Percentiles rank a stretch among this genome's conserved stretches.
phyloP scores from a whole-genome alignment of 2,113 vertebrate genomes.

The Caranx ignobilis region DNA sequence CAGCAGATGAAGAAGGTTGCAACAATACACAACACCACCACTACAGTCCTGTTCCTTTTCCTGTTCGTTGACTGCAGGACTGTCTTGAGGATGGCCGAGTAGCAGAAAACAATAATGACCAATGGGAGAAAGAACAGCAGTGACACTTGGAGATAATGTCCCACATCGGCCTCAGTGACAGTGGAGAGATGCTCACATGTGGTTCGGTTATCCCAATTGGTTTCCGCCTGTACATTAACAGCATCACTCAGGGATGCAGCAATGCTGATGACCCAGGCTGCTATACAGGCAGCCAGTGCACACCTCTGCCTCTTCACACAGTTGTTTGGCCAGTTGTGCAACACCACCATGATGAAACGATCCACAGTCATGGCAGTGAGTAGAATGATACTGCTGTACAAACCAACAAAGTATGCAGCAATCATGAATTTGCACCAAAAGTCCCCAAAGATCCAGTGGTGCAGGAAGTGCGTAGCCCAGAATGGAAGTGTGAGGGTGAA shows the following conservation, averaged over 20 bases:
- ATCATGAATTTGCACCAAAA: conserved; percentile 80
- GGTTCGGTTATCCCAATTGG: accelerated
- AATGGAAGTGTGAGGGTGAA: conserved; percentile 85
- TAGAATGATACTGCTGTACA: conserved; percentile 85
- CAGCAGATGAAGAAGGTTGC: conserved; percentile 84
- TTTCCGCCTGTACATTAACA: conserved; percentile 26
- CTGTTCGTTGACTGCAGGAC: conserved; percentile 72
- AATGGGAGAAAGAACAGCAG: conserved; percentile 83
- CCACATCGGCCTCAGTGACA: background rate
- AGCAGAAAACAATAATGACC: conserved; percentile 81
- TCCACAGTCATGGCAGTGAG: conserved; percentile 85
- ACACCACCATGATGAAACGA: conserved; percentile 81
- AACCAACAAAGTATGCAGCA: conserved; percentile 70
- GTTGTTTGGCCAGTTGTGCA: conserved; percentile 60
- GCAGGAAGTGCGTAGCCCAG: conserved; percentile 70
- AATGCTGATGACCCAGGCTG: conserved; percentile 79
- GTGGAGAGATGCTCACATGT: background rate
- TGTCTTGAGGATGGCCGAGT: conserved; percentile 80
- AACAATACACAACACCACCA: conserved; percentile 81
- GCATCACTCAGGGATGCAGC: conserved; percentile 71
- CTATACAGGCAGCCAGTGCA: conserved; percentile 60
- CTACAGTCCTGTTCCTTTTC: conserved; percentile 70
- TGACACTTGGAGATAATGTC: conserved; percentile 77
- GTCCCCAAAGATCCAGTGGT: conserved; percentile 81
- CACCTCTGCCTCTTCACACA: conserved; percentile 57